phyloP scores from a whole-genome alignment of 1,140 invertebrate species.

The Sinonovacula constricta region DNA sequence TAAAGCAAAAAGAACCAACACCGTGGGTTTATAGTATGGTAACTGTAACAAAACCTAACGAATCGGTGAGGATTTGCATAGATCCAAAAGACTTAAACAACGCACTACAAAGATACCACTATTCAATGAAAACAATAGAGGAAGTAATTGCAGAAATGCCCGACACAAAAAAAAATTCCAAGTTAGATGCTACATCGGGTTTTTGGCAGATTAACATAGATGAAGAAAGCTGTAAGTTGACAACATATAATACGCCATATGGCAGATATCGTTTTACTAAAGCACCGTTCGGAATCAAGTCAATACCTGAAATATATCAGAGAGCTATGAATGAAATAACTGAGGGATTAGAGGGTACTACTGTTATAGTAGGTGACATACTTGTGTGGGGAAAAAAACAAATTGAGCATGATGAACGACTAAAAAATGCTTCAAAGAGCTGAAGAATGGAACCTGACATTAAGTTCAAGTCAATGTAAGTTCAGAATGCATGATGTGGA shows the following conservation, averaged over 20 bases:
- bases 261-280: too few species aligned
- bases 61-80: constrained; percentile 1
- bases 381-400: constrained; percentile 15
- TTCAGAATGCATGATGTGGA: constrained; percentile 1
- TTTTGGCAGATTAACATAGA: constrained; percentile 46
- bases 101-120: constrained; percentile 42
- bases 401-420: constrained; percentile 7
- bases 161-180: constrained; percentile 76
- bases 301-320: constrained; percentile 78
- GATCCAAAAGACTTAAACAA: constrained; percentile 7
- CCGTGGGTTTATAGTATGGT: constrained; percentile 18
- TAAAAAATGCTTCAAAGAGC: not conserved
- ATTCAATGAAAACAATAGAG: constrained; percentile 53
- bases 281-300: constrained; percentile 56
- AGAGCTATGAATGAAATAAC: constrained; percentile 64
- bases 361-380: constrained; percentile 19
- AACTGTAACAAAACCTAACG: constrained; percentile 16
- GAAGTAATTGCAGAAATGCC: constrained; percentile 65
- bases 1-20: not conserved
- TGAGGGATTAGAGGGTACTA: not conserved
- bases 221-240: too few species aligned
- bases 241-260: too few species aligned
- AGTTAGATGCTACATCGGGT: constrained; percentile 76
- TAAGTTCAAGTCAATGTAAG: not conserved
- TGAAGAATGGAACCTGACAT: not conserved